Percentiles rank a stretch among this genome's conserved stretches.
Conservation (phyloP, 2,113 vertebrate species). For the Isichthys henryi region DNA sequence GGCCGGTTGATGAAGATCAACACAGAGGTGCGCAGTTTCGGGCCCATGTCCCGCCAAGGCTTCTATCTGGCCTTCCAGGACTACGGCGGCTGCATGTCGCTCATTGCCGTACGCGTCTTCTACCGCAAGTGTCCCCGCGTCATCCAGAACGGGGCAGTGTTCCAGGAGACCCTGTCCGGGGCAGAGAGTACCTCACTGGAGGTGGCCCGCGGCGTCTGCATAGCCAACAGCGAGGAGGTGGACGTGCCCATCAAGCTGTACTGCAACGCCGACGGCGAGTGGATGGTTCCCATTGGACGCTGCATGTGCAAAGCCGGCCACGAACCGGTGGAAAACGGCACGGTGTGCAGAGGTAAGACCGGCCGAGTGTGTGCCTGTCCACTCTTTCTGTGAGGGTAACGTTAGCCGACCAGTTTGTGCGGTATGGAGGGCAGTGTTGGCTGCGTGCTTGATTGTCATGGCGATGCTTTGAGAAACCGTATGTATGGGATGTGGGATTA, state of each 20-base stretch:
- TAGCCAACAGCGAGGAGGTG: slow-evolving; percentile 86
- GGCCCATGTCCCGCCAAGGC: slow-evolving; percentile 80
- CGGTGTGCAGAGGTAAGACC: slow-evolving; percentile 77
- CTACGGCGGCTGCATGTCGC: slow-evolving; percentile 92
- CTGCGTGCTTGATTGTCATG: background rate
- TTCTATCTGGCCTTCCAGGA: slow-evolving; percentile 97
- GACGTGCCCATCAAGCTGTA: slow-evolving; percentile 94
- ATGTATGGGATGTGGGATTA: background rate
- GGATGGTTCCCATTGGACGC: slow-evolving; percentile 92
- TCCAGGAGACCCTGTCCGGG: slow-evolving; percentile 89
- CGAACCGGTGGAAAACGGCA: slow-evolving; percentile 77
- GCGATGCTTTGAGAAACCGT: background rate
- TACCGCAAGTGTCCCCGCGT: slow-evolving; percentile 84
- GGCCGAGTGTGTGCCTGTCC: background rate
- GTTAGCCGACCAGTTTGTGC: background rate
- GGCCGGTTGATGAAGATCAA: slow-evolving; percentile 96
- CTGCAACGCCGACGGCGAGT: slow-evolving; percentile 90
- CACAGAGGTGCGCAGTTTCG: slow-evolving; percentile 88
- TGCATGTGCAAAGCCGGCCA: slow-evolving; percentile 87
- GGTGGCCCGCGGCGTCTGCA: slow-evolving; percentile 79
- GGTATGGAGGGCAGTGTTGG: background rate
- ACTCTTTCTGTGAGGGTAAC: background rate
- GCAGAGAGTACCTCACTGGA: slow-evolving; percentile 91
- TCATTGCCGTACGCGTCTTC: slow-evolving; percentile 85
- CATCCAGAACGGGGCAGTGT: slow-evolving; percentile 81